These are phyloP conservation scores for Hippocampus barbouri DNA, from an alignment of 2,113 vertebrate species.

Conservation along the genomic window DNA sequence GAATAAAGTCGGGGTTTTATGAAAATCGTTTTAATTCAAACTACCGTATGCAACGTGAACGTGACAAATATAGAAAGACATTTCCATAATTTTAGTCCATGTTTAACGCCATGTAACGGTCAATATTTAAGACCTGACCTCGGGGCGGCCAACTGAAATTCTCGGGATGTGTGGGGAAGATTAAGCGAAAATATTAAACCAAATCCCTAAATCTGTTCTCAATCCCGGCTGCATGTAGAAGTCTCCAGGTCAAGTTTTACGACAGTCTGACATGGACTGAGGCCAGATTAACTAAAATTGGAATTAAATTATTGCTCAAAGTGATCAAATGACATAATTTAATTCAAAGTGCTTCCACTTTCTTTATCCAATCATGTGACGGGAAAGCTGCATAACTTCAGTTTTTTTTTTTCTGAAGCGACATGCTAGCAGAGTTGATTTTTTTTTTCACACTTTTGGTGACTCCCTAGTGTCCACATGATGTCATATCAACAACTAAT, in stretches of 20 bases:
- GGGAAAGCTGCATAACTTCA: background rate
- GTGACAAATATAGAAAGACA: no score
- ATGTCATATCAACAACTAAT: background rate
- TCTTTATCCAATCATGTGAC: constrained; percentile 25
- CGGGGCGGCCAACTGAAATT: constrained; percentile 33
- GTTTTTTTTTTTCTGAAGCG: background rate
- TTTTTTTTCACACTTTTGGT: background rate
- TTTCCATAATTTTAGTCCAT: no score
- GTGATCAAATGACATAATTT: constrained; percentile 28
- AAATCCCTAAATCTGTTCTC: constrained; percentile 63
- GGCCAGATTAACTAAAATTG: constrained; percentile 9
- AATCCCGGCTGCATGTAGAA: constrained; percentile 30
- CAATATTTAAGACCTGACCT: background rate
- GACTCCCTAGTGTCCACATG: background rate
- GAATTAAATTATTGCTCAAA: constrained; percentile 20
- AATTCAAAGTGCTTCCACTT: constrained; percentile 25
- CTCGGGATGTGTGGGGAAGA: constrained; percentile 22
- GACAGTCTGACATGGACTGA: background rate
- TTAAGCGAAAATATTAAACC: constrained; percentile 52
- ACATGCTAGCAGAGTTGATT: background rate
- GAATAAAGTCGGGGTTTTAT: no score
- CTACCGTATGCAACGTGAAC: no score
- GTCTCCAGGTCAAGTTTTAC: constrained; percentile 13
- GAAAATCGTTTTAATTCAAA: background rate
- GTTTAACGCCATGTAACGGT: background rate